phyloP scores from a whole-genome alignment of 23 tunicate species.

The Styela clava region DNA sequence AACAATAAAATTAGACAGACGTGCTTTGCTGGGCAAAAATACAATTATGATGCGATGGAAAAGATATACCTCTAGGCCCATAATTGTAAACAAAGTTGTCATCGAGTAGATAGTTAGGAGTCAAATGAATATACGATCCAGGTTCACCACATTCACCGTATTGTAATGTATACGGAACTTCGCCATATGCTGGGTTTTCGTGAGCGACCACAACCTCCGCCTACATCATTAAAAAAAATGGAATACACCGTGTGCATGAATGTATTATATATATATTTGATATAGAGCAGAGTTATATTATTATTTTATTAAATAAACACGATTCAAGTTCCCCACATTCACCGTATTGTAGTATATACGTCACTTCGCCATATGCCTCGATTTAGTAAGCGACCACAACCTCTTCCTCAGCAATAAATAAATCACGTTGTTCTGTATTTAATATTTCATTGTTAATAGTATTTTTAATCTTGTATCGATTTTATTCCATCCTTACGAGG shows the following conservation, averaged over 20 bases:
- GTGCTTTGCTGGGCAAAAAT: no score
- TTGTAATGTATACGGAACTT: slow-evolving; percentile 53
- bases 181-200: slow-evolving; percentile 38
- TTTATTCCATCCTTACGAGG: no score
- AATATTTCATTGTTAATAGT: no score
- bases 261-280: neutral
- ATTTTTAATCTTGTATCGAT: no score
- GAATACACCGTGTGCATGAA: neutral
- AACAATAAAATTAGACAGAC: no score
- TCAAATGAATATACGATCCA: slow-evolving; percentile 65
- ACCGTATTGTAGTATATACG: slow-evolving; percentile 55
- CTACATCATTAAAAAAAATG: neutral
- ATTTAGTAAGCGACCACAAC: slow-evolving; percentile 37
- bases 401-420: no score
- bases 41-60: no score
- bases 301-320: no score
- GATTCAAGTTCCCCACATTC: slow-evolving; percentile 49
- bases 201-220: slow-evolving; percentile 50
- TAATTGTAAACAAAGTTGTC: slow-evolving; percentile 18
- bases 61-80: slow-evolving; percentile 70
- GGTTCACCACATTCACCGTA: slow-evolving; percentile 55
- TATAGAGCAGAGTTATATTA: neutral
- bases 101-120: slow-evolving; percentile 35
- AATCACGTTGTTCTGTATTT: no score
- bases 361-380: slow-evolving; percentile 38